Evolutionary conservation across 2,113 vertebrate species (phyloP), one percentile per base, ranked within the genome.

Genomic region (Pygoscelis adeliae): DNA sequence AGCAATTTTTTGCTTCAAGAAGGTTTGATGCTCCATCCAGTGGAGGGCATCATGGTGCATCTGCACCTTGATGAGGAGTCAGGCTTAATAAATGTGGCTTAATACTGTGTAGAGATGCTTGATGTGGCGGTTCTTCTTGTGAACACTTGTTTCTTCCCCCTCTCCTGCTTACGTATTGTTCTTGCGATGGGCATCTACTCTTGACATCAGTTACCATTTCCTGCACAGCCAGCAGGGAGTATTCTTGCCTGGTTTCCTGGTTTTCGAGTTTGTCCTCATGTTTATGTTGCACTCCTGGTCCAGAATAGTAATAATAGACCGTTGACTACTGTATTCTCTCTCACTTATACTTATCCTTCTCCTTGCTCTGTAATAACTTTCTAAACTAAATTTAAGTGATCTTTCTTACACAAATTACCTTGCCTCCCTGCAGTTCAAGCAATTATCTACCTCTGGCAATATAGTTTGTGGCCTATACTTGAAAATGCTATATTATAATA

Each of bases 91-190:
- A 96, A 92, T 91, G 81, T 97, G 93, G 91, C 86, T 96, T 96
- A 94, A 93, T 89, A 96, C 73, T 97, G 93, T 95, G 69, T 94
- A 95, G 86, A 96, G 91, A 96, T 97, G 93, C 93, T 97, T 96
- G 92, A 94, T 96, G 94, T 96, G 95, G 95, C 1, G 1, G 83
- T 94, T 97, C 95, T 97, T 96, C 94, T 97, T 96, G 97, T 97
- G 95, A 97, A 97, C 95, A 97, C 89, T 97, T 97, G 93, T 97
- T 97, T 97, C 96, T 97, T 96, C 96, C 95, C 95, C 97, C 91
- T 97, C 97, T 97, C 94, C 96, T 95, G 94, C 95, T 97, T 97
- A 94, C 95, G 95, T 97, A 97, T 96, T 97, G 95, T 96, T 96
- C 94, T 97, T 96, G 96, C 94, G 92, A 89, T 95, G 93, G 93